Base-by-base conservation (phyloP, 53 echinoderm and acorn worm genomes). In the Hippasteria phrygiana region DNA sequence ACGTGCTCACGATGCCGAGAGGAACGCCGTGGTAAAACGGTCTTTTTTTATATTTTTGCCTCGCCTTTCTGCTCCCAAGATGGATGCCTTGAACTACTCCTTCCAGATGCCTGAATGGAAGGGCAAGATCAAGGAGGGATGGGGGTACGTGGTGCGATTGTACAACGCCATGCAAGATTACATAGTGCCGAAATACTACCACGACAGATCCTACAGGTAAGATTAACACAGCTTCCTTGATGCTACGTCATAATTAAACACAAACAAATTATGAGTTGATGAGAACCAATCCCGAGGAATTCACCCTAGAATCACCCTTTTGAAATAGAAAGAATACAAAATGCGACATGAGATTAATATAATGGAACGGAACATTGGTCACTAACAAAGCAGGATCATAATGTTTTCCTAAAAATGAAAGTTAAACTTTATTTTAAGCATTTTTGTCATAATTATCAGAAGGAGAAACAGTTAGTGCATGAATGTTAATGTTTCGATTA, bases 201-300 rank as follows among this genome's bases (percentile, higher is more conserved):
- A 96, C 41, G 98, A 98, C 75, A 81, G 98, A 36, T 95, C 95
- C 8, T 89, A 96, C 55, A 90, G 98, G 98, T 98, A 85, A 88
- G 97, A 87, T 67, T 20, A 35, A 31, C 28, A 46, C 28, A 45
- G 71, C n/a, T 20, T 12, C 24, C 26, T 59, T 59, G 26, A 46
- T 43, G n/a, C n/a, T 17, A 48, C 35, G 31, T 20, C 29, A 78
- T 28, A 51, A 16, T 51, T 10, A 51, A 1, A 26, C 20, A 59
- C 59, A 59, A n/a, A 26, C 46, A 59, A 24, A 13, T 16, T 55
- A n/a, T 24, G 59, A 26, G 7, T 59, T 8, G 26, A 59, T 24
- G n/a, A n/a, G n/a, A n/a, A n/a, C n/a, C n/a, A n/a, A n/a, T n/a
- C n/a, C n/a, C n/a, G n/a, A n/a, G n/a, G n/a, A n/a, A n/a, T n/a